Percentiles rank a stretch among this genome's conserved stretches.
These are phyloP conservation scores for Petrolisthes cinctipes DNA, from an alignment of 2,888 invertebrate genomes.

Conservation along the genomic window DNA sequence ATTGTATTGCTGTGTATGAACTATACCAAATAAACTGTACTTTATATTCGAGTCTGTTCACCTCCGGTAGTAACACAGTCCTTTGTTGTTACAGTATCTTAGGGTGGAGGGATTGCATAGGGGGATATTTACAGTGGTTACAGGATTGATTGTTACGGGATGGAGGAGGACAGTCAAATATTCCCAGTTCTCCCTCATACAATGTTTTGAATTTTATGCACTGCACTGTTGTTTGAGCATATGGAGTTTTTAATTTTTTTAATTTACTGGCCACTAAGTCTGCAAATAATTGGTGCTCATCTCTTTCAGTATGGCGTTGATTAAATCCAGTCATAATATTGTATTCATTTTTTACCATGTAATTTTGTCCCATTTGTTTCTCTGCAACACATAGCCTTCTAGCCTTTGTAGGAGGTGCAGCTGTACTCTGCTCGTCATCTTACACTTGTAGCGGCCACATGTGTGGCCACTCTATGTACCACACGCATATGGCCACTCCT, in stretches of 20 bases:
- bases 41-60: no score
- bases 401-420: conserved; percentile 27
- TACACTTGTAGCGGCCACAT: no score
- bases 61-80: no score
- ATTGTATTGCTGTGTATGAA: no score
- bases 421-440: conserved; percentile 30
- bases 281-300: conserved; percentile 13
- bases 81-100: no score
- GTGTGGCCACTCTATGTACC: no score
- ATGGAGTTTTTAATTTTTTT: conserved; percentile 31
- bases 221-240: conserved; percentile 31
- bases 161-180: conserved; percentile 26
- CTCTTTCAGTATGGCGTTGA: conserved; percentile 22
- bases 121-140: no score
- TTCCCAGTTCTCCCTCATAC: conserved; percentile 27
- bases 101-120: no score
- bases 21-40: no score
- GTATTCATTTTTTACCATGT: conserved; percentile 25
- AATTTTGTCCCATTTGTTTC: conserved; percentile 12
- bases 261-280: conserved; percentile 20
- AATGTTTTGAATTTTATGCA: neutral
- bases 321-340: conserved; percentile 7
- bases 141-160: no score
- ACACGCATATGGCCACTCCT: no score
- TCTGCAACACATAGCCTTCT: conserved; percentile 1